Evolutionary conservation across 2,797 vertebrate species (phyloP).

Genomic region (Anabacerthia variegaticeps): DNA sequence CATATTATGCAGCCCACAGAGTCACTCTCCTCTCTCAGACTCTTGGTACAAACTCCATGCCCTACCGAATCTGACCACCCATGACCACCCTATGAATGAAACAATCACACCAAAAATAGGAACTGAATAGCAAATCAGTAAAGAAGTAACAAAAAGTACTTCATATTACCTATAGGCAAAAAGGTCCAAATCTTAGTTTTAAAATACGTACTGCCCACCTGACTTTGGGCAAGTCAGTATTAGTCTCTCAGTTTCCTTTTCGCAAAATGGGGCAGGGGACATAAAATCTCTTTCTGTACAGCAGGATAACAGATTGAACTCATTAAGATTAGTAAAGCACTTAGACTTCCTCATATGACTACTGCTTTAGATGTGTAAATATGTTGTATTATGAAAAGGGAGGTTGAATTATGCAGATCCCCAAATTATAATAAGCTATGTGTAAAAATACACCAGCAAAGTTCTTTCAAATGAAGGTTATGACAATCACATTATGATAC

Average conservation of each 20-base stretch:
- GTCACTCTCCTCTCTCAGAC: background rate
- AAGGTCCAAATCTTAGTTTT: background rate
- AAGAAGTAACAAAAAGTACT: background rate
- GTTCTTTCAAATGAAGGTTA: background rate
- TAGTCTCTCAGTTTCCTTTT: background rate
- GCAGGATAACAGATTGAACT: background rate
- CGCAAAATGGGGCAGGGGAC: background rate
- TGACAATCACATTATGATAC: background rate
- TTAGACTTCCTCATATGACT: background rate
- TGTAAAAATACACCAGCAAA: slow-evolving; percentile 7
- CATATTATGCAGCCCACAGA: background rate
- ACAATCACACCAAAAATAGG: background rate
- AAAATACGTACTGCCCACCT: background rate
- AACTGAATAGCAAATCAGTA: background rate
- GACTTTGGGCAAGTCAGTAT: background rate
- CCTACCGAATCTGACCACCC: background rate
- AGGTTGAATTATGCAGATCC: slow-evolving; percentile 13
- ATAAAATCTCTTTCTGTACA: background rate
- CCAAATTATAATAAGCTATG: background rate
- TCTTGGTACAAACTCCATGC: background rate
- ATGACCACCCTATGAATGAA: background rate
- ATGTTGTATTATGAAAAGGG: slow-evolving; percentile 8
- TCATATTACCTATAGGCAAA: background rate
- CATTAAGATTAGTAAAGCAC: background rate
- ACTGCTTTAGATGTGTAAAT: slow-evolving; percentile 17